phyloP scores from a whole-genome alignment of 2,113 vertebrate species.

The Petrocephalus zakoni region DNA sequence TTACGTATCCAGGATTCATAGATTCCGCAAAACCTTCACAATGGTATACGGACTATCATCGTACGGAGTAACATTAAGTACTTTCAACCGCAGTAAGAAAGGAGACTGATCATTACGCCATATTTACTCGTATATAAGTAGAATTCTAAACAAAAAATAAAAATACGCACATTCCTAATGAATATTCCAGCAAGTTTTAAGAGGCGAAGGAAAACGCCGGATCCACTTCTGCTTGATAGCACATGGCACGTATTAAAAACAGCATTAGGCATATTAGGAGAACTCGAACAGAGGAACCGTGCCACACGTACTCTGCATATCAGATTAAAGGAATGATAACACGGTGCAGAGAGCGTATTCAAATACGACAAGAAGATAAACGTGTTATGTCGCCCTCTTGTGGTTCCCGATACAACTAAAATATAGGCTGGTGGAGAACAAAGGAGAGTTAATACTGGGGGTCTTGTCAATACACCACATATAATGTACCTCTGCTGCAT shows the following conservation, averaged over 20 bases:
- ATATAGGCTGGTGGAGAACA: background rate
- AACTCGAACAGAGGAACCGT: background rate
- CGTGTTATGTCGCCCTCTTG: background rate
- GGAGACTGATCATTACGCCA: background rate
- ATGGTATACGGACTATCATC: background rate
- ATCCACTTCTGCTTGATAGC: background rate
- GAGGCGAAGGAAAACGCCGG: background rate
- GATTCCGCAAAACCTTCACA: background rate
- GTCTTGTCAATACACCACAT: background rate
- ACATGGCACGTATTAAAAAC: background rate
- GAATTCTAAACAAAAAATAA: background rate
- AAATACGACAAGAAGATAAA: background rate
- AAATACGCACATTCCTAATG: background rate
- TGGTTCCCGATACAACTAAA: background rate
- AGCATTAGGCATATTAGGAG: background rate
- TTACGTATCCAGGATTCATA: background rate
- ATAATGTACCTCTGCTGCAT: background rate
- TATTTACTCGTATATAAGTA: background rate
- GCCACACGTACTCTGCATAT: background rate
- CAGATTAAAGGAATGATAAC: background rate
- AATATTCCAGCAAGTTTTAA: background rate
- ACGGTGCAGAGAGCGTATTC: background rate
- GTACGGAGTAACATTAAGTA: background rate
- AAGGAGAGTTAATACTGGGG: background rate
- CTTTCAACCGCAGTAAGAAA: background rate